These are phyloP conservation scores for Alethe castanea DNA, from an alignment of 2,113 vertebrate genomes.

Conservation along the genomic window DNA sequence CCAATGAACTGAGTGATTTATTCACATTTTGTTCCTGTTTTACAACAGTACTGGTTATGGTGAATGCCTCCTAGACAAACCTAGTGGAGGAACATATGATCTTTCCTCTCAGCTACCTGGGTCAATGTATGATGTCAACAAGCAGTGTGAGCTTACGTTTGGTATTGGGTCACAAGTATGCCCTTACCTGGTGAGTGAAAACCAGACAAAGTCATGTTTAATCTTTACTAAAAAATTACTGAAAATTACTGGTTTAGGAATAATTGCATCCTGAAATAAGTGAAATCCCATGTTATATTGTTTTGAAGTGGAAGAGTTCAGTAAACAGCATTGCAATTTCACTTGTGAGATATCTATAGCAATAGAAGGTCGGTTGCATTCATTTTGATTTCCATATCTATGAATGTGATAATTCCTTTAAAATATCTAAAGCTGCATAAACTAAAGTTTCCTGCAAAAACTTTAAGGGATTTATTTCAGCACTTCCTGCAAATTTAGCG, in stretches of 20 bases:
- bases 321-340: background rate
- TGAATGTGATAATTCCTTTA: background rate
- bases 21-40: background rate
- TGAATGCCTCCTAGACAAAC: conserved; percentile 94
- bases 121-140: conserved; percentile 88
- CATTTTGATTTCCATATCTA: background rate
- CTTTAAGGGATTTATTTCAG: background rate
- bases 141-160: conserved; percentile 95
- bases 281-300: background rate
- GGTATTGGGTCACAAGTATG: conserved; percentile 93
- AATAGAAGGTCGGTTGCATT: background rate
- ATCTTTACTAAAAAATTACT: background rate
- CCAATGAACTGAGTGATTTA: background rate
- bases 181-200: conserved; percentile 87
- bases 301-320: background rate
- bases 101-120: conserved; percentile 88
- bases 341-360: background rate
- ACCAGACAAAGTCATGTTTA: background rate
- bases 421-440: background rate
- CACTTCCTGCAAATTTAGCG: background rate
- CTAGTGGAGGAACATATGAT: conserved; percentile 80
- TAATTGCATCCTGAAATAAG: background rate
- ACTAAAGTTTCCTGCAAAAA: background rate
- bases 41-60: conserved; percentile 88
- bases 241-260: background rate